These are phyloP conservation scores for Tridacna crocea DNA, from an alignment of 2,888 invertebrate species.

Conservation along the genomic window DNA sequence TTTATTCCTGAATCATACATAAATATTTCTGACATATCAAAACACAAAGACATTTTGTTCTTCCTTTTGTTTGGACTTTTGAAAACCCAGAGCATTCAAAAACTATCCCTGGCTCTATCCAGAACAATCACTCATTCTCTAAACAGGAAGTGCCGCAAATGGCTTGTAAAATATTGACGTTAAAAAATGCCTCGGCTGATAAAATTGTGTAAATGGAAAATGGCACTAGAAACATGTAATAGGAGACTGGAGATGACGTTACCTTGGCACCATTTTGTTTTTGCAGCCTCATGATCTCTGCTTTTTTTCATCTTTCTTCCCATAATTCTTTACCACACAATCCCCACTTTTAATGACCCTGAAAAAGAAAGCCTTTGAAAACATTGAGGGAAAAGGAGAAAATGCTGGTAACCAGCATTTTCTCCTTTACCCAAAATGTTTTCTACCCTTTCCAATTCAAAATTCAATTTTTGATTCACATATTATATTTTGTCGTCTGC, in stretches of 20 bases:
- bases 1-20: constrained; percentile 1
- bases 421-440: too few relatives aligned
- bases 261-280: constrained; percentile 6
- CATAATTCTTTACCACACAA: too few relatives aligned
- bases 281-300: background rate
- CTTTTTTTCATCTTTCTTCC: background rate
- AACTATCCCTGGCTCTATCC: background rate
- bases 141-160: constrained; percentile 55
- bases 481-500: too few relatives aligned
- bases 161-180: constrained; percentile 54
- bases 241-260: constrained; percentile 19
- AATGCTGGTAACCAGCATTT: too few relatives aligned
- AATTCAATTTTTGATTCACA: too few relatives aligned
- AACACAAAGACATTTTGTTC: constrained; percentile 13
- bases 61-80: constrained; percentile 5
- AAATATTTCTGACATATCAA: constrained; percentile 5
- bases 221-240: constrained; percentile 25
- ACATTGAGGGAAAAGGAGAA: too few relatives aligned
- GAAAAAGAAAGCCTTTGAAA: too few relatives aligned
- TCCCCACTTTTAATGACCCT: too few relatives aligned
- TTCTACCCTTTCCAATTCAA: too few relatives aligned
- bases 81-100: constrained; percentile 13
- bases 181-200: constrained; percentile 38
- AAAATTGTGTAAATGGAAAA: constrained; percentile 38
- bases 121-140: constrained; percentile 10